Base-by-base conservation (phyloP, 2,113 vertebrate genomes). In the Cyprinodon brontotheroides region DNA sequence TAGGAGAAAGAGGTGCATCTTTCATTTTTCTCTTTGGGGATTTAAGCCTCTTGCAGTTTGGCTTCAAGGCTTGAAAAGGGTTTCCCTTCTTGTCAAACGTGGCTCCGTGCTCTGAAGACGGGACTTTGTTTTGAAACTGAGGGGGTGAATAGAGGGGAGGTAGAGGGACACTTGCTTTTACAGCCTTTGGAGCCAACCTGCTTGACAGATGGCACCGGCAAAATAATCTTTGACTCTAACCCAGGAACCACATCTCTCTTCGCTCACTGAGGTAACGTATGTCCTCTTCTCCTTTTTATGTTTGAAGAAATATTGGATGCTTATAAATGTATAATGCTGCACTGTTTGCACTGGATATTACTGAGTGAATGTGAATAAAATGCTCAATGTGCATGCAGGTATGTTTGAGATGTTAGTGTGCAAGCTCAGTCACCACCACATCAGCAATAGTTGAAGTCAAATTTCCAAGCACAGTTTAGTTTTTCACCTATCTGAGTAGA, bases 161-260 rank as follows among this genome's bases (percentile, higher is more conserved):
- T 63, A 78, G 69, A 82, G 70, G 48, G 64, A 75, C 79, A 83
- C 72, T 78, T 72, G 57, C 65, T 70, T 70, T 40, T 47, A 86
- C 84, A 85, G 83, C 83, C 88, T 74, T 81, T 89, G 59, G 70
- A 75, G 38, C 83, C 74, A 71, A 79, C 81, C 73, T 67, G 84
- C 78, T 76, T 87, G 84, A 87, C 91, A 93, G 89, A 93, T 91
- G 93, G 87, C 76, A 82, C 83, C 43, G 70, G 86, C 88, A 81
- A 84, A 75, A 77, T 91, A 90, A 93, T 91, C 91, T 89, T 81
- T 90, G 86, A 89, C 86, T 88, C 68, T 72, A 81, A 72, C 73
- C 79, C 81, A 78, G 78, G 69, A 66, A 82, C 68, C 68, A 6
- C 64, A 65, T 29, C 71, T 59, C 66, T 36, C 59, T 67, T 72